These are phyloP conservation scores for Chaetophractus vellerosus DNA, from an alignment of 2,797 vertebrate species.

Conservation along the genomic window DNA sequence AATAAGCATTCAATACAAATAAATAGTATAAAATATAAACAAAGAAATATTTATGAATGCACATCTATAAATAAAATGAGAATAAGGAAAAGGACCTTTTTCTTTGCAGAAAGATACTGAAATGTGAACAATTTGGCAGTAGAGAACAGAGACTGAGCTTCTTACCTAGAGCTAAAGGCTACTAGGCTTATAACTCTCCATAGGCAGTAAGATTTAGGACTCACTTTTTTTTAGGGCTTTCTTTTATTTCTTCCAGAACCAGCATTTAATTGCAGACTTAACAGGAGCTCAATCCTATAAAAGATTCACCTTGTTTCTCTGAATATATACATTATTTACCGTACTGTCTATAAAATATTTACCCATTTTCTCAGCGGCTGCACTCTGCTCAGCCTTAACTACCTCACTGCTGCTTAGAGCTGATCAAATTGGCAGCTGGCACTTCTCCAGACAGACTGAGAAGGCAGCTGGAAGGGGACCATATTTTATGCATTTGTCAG, in stretches of 20 bases:
- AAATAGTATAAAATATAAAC: neutral
- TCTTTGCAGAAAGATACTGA: constrained; percentile 53
- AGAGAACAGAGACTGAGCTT: constrained; percentile 22
- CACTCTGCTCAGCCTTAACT: constrained; percentile 73
- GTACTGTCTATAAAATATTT: constrained; percentile 84
- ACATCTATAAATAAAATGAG: neutral
- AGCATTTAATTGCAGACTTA: constrained; percentile 84
- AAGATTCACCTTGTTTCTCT: constrained; percentile 85
- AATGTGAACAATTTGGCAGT: constrained; percentile 24
- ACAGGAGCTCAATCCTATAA: constrained; percentile 70
- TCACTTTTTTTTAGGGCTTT: constrained; percentile 62
- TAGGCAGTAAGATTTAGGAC: constrained; percentile 54
- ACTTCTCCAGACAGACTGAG: constrained; percentile 70
- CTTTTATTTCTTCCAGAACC: constrained; percentile 76
- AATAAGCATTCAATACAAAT: neutral
- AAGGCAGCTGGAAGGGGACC: constrained; percentile 76
- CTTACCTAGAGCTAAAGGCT: constrained; percentile 25
- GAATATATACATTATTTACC: constrained; percentile 85
- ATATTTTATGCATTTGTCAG: constrained; percentile 84
- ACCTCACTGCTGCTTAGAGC: constrained; percentile 72
- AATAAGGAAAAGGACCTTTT: neutral
- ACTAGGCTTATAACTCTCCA: constrained; percentile 46
- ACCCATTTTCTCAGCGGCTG: constrained; percentile 79
- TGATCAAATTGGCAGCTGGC: constrained; percentile 80
- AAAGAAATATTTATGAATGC: neutral